Conservation (phyloP, 1,140 invertebrate genomes). For the Holotrichia oblita region DNA sequence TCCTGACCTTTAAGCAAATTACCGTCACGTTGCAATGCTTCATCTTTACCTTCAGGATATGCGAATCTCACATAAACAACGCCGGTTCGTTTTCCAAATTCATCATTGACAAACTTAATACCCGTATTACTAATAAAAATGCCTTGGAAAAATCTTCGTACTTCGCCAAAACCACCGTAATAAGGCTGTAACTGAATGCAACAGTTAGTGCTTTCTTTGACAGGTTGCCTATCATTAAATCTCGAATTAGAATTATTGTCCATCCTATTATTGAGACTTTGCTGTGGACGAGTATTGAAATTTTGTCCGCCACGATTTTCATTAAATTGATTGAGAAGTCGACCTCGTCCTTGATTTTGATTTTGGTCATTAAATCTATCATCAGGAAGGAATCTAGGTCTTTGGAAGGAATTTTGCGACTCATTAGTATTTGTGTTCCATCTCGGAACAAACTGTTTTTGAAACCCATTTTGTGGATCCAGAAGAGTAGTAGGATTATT, state of each 20-base stretch:
- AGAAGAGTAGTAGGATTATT: background rate
- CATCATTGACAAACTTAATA: slow-evolving; percentile 85
- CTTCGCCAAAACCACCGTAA: slow-evolving; percentile 75
- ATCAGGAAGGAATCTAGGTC: background rate
- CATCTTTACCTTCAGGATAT: slow-evolving; percentile 71
- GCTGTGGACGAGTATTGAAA: slow-evolving; percentile 20
- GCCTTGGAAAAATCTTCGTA: slow-evolving; percentile 82
- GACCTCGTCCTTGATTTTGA: background rate
- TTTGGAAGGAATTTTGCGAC: background rate
- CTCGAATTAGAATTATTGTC: slow-evolving; percentile 25
- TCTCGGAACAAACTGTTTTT: slow-evolving; percentile 22
- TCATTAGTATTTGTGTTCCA: slow-evolving; percentile 6
- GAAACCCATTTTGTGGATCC: slow-evolving; percentile 29
- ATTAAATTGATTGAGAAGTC: background rate
- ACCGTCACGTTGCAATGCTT: slow-evolving; percentile 72
- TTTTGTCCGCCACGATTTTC: slow-evolving; percentile 13
- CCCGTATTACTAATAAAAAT: slow-evolving; percentile 83
- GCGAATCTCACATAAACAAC: slow-evolving; percentile 83
- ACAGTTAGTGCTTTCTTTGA: slow-evolving; percentile 56
- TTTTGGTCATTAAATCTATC: slow-evolving; percentile 22
- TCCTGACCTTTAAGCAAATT: slow-evolving; percentile 68
- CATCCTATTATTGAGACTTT: slow-evolving; percentile 28
- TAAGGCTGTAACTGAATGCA: slow-evolving; percentile 72
- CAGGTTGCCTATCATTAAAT: slow-evolving; percentile 38
- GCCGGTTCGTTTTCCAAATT: slow-evolving; percentile 79